Evolutionary conservation across 2,888 invertebrate genomes (phyloP), one percentile per base, ranked within the genome.

Genomic region (Matsumyia berberina): DNA sequence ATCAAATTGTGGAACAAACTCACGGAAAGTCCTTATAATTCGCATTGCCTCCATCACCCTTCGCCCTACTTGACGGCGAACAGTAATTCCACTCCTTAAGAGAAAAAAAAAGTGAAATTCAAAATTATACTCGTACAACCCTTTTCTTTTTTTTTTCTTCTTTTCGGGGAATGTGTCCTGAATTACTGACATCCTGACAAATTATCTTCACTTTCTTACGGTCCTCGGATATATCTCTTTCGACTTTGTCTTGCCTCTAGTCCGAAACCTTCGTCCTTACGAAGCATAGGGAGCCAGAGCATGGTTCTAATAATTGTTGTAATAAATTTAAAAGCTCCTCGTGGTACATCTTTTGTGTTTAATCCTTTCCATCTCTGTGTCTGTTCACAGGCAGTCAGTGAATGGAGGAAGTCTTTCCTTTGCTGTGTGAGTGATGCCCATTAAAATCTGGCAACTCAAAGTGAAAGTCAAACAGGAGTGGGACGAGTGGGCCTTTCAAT

Each of bases 161-260:
- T 5, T 33, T 24, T 29, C n/a, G 15, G 24, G 51, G 29, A 29
- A 37, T 66, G 42, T 60, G 42, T 60, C 60, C 58, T 72, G 57
- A 66, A 66, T 74, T 64, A 74, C 64, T 57, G 74, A 76, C 74
- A 66, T 66, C 57, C 46, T 66, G 66, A 76, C 57, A 76, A 76
- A 76, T 76, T 66, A 49, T 76, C 74, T 58, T 35, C 57, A 46
- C 67, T 67, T 37, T 58, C 46, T 24, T 70, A 24, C 24, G 53
- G 24, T 46, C 57, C 57, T 46, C 29, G 7, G 24, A 12, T 12
- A n/a, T 24, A 24, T 4, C 1, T 24, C 15, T 39, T 60, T 33
- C 5, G 17, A 6, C 15, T 31, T 11, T 17, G 8, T 11, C 9
- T 12, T 39, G 2, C 12, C 19, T 19, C 9, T 9, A 29, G 8